A percentile compares a stretch with the other conserved stretches of the same genome.
phyloP scores from a whole-genome alignment of 2,113 vertebrate species.

The Perccottus glenii region DNA sequence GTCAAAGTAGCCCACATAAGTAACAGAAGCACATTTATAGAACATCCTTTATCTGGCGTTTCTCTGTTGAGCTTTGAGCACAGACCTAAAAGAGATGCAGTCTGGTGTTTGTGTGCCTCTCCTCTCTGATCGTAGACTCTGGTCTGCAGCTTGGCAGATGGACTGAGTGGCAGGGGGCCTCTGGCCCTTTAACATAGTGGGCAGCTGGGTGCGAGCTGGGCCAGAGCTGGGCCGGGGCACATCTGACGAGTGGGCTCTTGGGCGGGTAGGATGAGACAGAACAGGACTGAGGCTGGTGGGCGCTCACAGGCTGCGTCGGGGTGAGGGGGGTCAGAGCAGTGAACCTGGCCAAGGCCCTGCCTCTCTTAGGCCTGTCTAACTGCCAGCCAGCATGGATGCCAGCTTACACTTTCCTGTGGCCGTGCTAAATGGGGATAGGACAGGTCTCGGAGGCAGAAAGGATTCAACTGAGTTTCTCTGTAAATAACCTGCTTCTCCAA shows the following conservation, averaged over 20 bases:
- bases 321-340: slow-evolving; percentile 63
- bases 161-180: slow-evolving; percentile 72
- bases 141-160: slow-evolving; percentile 77
- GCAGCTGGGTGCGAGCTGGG: slow-evolving; percentile 71
- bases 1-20: slow-evolving; percentile 66
- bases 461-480: slow-evolving; percentile 68
- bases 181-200: slow-evolving; percentile 75
- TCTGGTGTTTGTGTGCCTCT: slow-evolving; percentile 59
- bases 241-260: slow-evolving; percentile 71
- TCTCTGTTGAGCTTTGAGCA: slow-evolving; percentile 60
- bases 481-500: slow-evolving; percentile 67
- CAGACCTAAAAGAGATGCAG: slow-evolving; percentile 52
- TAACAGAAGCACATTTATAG: slow-evolving; percentile 62
- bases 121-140: slow-evolving; percentile 65
- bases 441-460: slow-evolving; percentile 60
- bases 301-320: slow-evolving; percentile 51
- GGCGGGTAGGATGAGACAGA: slow-evolving; percentile 45
- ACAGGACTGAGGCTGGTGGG: slow-evolving; percentile 34
- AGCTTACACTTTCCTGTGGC: slow-evolving; percentile 62
- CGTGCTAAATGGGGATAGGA: slow-evolving; percentile 70
- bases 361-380: slow-evolving; percentile 56
- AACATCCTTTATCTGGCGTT: slow-evolving; percentile 62
- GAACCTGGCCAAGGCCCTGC: slow-evolving; percentile 63
- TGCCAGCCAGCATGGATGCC: slow-evolving; percentile 56
- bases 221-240: slow-evolving; percentile 67